These are phyloP conservation scores for Cotesia typhae DNA, from an alignment of 1,140 invertebrate species.

Conservation along the genomic window DNA sequence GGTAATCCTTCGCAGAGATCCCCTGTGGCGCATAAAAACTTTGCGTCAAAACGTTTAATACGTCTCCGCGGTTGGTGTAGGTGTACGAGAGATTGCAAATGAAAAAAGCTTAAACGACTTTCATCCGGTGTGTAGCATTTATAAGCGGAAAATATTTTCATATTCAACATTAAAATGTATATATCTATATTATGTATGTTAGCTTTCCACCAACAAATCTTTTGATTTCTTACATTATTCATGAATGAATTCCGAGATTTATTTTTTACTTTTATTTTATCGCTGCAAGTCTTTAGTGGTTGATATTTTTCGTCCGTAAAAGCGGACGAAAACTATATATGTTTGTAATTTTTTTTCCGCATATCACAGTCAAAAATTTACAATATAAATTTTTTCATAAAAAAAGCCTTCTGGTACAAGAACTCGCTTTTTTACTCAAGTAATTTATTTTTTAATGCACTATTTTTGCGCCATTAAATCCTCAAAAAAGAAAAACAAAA, in stretches of 20 bases:
- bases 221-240: constrained; percentile 2
- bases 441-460: constrained; percentile 5
- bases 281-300: no score
- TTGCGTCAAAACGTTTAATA: constrained; percentile 35
- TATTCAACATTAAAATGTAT: constrained; percentile 9
- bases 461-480: neutral
- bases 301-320: no score
- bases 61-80: neutral
- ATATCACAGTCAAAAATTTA: no score
- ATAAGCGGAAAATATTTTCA: constrained; percentile 12
- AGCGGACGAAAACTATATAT: no score
- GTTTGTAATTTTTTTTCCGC: no score
- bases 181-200: neutral
- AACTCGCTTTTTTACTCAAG: neutral
- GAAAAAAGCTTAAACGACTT: constrained; percentile 22
- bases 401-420: neutral
- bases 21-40: constrained; percentile 31
- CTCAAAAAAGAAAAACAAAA: neutral
- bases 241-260: neutral
- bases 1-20: constrained; percentile 21
- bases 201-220: neutral
- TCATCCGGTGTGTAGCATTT: constrained; percentile 14
- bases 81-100: constrained; percentile 7
- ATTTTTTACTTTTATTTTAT: no score
- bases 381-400: no score